phyloP scores from a whole-genome alignment of 2,113 vertebrate genomes.

The Eretmodus cyanostictus region DNA sequence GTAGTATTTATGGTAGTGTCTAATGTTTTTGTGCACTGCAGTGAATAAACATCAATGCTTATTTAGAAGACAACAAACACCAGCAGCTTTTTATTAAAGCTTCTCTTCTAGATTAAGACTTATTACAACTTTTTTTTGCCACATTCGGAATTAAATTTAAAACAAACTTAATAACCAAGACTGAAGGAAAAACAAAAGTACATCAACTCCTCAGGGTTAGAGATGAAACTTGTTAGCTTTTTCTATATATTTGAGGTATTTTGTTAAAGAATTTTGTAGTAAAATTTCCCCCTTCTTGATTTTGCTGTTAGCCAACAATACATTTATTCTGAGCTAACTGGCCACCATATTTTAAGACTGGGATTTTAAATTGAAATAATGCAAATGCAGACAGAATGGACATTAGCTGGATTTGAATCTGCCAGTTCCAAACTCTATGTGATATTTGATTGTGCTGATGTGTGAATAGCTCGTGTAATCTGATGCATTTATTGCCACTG shows the following conservation, averaged over 20 bases:
- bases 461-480: background rate
- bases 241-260: background rate
- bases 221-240: background rate
- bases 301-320: background rate
- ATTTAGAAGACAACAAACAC: background rate
- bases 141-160: background rate
- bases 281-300: background rate
- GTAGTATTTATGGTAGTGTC: background rate
- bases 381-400: background rate
- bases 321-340: background rate
- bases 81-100: background rate
- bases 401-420: background rate
- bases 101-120: background rate
- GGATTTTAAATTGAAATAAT: background rate
- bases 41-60: background rate
- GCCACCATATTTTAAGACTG: background rate
- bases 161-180: background rate
- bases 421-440: background rate
- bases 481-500: background rate
- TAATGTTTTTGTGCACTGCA: background rate
- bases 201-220: background rate
- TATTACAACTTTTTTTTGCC: background rate
- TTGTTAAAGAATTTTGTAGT: background rate
- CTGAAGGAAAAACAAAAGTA: background rate
- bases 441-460: background rate